Evolutionary conservation across 2,113 vertebrate species (phyloP).

Genomic region (Typhlomys cinereus): DNA sequence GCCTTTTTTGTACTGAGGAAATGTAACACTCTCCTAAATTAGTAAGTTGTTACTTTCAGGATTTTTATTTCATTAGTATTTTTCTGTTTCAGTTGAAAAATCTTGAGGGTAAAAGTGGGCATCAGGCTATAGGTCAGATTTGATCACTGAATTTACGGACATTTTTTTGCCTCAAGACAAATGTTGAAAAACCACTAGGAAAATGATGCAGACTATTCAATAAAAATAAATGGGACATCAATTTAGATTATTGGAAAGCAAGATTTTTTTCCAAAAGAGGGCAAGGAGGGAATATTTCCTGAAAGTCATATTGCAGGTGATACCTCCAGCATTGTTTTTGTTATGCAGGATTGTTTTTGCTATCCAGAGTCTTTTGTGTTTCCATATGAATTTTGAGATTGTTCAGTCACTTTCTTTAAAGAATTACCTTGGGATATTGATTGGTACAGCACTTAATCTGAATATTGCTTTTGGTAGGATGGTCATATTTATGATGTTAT

Average conservation of each 20-base stretch:
- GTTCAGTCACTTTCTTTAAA: too few relatives aligned
- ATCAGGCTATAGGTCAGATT: neutral
- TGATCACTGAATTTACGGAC: neutral
- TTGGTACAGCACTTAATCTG: too few relatives aligned
- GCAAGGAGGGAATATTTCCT: neutral
- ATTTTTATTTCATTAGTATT: neutral
- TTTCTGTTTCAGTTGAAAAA: neutral
- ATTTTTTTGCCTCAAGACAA: slow-evolving; percentile 10
- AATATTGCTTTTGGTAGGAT: too few relatives aligned
- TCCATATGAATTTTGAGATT: too few relatives aligned
- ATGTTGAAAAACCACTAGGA: neutral
- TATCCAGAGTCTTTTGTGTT: too few relatives aligned
- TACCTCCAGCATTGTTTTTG: too few relatives aligned
- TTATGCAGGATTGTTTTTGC: too few relatives aligned
- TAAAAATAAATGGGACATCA: neutral
- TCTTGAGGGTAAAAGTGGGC: neutral
- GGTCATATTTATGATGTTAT: too few relatives aligned
- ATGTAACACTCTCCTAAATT: neutral
- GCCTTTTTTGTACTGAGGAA: neutral
- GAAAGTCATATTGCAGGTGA: too few relatives aligned
- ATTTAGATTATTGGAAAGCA: neutral
- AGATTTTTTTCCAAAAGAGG: neutral
- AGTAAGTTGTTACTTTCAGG: neutral
- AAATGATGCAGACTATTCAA: neutral
- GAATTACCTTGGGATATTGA: too few relatives aligned